Evolutionary conservation across 2,797 vertebrate genomes (phyloP), one percentile per base, ranked within the genome.

Genomic region (Peromyscus aztecus): DNA sequence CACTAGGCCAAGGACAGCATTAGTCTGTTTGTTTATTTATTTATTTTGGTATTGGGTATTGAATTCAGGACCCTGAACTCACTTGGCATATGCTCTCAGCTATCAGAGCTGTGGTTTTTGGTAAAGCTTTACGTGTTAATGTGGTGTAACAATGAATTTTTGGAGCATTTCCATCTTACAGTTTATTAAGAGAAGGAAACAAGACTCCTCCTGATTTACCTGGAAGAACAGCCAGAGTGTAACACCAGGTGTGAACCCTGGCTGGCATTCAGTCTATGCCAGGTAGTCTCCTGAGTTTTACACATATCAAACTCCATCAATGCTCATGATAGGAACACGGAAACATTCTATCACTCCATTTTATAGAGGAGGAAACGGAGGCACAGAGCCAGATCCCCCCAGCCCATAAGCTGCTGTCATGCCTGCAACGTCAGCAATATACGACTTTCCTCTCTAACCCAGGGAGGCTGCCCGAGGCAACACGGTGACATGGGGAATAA

Each of bases 161-260:
- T 88, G 37, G 52, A 90, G 40, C 37, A 23, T 77, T 92, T 86
- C 17, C 34, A 27, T 52, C 89, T 89, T 93, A 49, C 23, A 85
- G 43, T 61, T 90, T 80, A 63, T n/a, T 84, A 78, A 86, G 73
- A 95, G 21, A 87, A 63, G 37, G 95, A 80, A 77, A 69, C 24
- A 88, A 14, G 37, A 37, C 13, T 61, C 63, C 27, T 82, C 16
- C 59, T 75, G 63, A 90, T 61, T 90, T 88, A 31, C 16, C n/a
- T 84, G 76, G 27, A 75, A 71, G 14, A 77, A 40, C 4, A 92
- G 63, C 69, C 85, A 19, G 19, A 16, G 8, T 27, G 43, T 19
- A 59, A 2, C 40, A 86, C 86, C 12, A 71, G 81, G 6, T 88
- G 24, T 17, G 49, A 40, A 65, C 46, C 24, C 24, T n/a, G 34